Evolutionary conservation across 2,113 vertebrate genomes (phyloP).

Genomic region (Toxotes chatareus): DNA sequence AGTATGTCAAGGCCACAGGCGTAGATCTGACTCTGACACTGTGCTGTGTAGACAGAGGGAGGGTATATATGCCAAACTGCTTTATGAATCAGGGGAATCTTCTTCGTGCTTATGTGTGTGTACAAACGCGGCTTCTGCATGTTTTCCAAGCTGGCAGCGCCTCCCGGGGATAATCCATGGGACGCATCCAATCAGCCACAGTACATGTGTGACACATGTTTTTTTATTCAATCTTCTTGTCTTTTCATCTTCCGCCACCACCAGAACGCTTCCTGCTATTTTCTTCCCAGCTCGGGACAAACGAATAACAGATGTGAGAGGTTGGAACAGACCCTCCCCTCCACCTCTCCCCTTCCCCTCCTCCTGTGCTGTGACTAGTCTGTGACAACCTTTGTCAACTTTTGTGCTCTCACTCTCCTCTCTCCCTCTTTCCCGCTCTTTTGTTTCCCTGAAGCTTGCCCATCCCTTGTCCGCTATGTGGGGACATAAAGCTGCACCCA

Average conservation of each 20-base stretch:
- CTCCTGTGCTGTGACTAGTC: slow-evolving; percentile 69
- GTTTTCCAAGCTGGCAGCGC: slow-evolving; percentile 72
- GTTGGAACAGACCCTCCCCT: slow-evolving; percentile 85
- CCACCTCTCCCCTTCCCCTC: slow-evolving; percentile 84
- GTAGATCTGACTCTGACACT: slow-evolving; percentile 60
- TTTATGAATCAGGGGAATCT: slow-evolving; percentile 62
- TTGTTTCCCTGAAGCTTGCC: slow-evolving; percentile 66
- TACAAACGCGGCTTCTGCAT: slow-evolving; percentile 9
- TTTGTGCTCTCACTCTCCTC: slow-evolving; percentile 81
- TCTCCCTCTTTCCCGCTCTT: slow-evolving; percentile 43
- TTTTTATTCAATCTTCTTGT: slow-evolving; percentile 89
- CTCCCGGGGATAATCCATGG: slow-evolving; percentile 79
- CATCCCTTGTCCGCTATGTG: slow-evolving; percentile 76
- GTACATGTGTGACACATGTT: slow-evolving; percentile 92
- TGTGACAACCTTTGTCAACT: slow-evolving; percentile 96
- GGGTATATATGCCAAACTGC: slow-evolving; percentile 50
- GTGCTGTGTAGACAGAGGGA: slow-evolving; percentile 48
- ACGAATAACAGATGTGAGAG: slow-evolving; percentile 98
- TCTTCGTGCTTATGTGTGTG: slow-evolving; percentile 29
- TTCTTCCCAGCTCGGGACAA: slow-evolving; percentile 96
- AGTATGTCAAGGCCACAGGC: slow-evolving; percentile 55
- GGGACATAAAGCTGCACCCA: slow-evolving; percentile 73
- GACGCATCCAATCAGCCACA: slow-evolving; percentile 89
- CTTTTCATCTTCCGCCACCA: slow-evolving; percentile 97
- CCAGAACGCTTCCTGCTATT: slow-evolving; percentile 96